Evolutionary conservation across 2,113 vertebrate genomes (phyloP), one percentile per base, ranked within the genome.

Genomic region (Calcarius ornatus): DNA sequence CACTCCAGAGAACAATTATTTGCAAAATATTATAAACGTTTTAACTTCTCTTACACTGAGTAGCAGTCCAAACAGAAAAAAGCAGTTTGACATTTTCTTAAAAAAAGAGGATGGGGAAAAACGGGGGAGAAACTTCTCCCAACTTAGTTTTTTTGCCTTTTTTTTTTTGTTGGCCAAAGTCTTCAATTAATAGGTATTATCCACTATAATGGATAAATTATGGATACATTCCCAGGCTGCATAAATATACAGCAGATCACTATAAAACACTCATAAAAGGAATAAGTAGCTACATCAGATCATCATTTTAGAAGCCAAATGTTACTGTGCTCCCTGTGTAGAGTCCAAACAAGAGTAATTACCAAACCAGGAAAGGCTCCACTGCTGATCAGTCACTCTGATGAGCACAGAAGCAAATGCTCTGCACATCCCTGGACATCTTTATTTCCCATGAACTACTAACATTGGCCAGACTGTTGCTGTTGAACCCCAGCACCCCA

Each of bases 111-210:
- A 31, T 3, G 1, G 17, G 5, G 10, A 11, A 51, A 33, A 30
- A 15, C 16, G 12, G 2, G 3, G 4, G 6, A 8, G 1, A 3
- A 12, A 13, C 1, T 3, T 1, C 7, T 16, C 9, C 3, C 10
- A 10, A 33, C 5, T 5, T 45, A 17, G 3, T 53, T 56, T 65
- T 50, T 59, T 64, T n/a, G n/a, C n/a, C n/a, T 70, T 60, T 56
- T 1, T 57, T n/a, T 14, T 54, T 24, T 28, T 22, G 33, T 40
- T 79, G 84, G 56, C 21, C 19, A 82, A 77, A 88, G 9, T 20
- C 28, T 83, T 83, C 50, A 65, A 85, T 76, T 84, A 93, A 80
- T 13, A 38, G 22, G 10, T 23, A 45, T n/a, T 69, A 38, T 19
- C 54, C 38, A 28, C 12, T 83, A 60, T 3, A 88, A 61, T 18